Base-by-base conservation (phyloP, 2,113 vertebrate species). In the Pachycephala philippinensis region DNA sequence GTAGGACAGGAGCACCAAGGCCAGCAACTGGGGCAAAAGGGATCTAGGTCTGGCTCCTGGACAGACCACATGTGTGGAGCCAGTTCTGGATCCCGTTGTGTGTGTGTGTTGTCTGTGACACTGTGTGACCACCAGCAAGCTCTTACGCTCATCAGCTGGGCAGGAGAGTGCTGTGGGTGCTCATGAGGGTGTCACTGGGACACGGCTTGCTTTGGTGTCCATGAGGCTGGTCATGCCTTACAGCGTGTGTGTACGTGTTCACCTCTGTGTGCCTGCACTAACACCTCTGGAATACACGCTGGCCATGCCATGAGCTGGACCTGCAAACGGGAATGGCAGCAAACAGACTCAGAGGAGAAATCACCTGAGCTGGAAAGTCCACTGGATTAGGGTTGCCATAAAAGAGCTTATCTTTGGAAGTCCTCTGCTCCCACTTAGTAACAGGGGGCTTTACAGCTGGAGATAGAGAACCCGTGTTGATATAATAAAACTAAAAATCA, bases 141-240 rank as follows among this genome's bases (percentile, higher is more conserved):
- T 68, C 60, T 42, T 14, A 20, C 2, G 16, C 14, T 44, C 33
- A 35, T 22, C 64, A 66, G n/a, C 26, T 66, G 31, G 14, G 26
- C 0, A 6, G 59, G 13, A 37, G 19, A 65, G 22, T 10, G 5
- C 50, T 11, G 47, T 10, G 39, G 7, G 4, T 42, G 31, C 2
- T 30, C 21, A 44, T 1, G 5, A 11, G 9, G 10, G 3, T 15
- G 37, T 13, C 31, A 6, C 39, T 53, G 1, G 2, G 50, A 23
- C 21, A 30, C 0, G 0, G 14, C 14, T 65, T 60, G 4, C n/a
- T 69, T 65, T 64, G 44, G 1, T 52, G 30, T 23, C 61, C 22
- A 2, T 6, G 30, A 24, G 35, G 18, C 22, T 44, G 54, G 2
- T 13, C 1, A 5, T 69, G 53, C 26, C 20, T 50, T 30, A 3